phyloP scores from a whole-genome alignment of 2,113 vertebrate species.

The Epinephelus cyanopodus region DNA sequence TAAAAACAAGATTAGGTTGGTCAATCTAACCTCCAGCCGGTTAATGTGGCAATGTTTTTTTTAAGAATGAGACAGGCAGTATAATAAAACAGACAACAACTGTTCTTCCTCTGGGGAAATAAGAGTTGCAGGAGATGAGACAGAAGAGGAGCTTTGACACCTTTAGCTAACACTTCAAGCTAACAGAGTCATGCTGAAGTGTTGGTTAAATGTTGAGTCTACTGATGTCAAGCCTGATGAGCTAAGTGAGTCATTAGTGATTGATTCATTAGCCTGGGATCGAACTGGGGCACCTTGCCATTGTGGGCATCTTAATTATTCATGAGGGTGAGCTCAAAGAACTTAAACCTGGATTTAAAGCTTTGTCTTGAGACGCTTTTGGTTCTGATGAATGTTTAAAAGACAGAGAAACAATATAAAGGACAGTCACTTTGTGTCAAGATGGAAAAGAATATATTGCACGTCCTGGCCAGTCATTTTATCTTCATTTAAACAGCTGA shows the following conservation, averaged over 20 bases:
- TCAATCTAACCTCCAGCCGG: constrained; percentile 14
- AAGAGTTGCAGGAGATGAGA: constrained; percentile 27
- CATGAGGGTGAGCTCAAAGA: constrained; percentile 67
- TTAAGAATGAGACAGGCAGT: constrained; percentile 8
- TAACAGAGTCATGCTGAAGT: constrained; percentile 45
- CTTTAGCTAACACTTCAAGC: constrained; percentile 19
- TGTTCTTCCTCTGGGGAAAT: constrained; percentile 39
- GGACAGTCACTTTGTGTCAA: not conserved
- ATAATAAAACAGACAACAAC: constrained; percentile 21
- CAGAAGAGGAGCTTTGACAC: constrained; percentile 32
- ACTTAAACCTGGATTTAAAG: constrained; percentile 68
- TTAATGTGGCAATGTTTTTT: constrained; percentile 6
- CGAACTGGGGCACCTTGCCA: constrained; percentile 71
- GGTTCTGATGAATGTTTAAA: constrained; percentile 6
- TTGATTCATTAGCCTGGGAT: constrained; percentile 76
- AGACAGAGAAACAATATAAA: constrained; percentile 11
- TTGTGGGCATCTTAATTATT: constrained; percentile 73
- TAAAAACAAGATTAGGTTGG: constrained; percentile 35
- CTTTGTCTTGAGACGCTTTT: constrained; percentile 43
- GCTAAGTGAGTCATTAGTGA: constrained; percentile 79
- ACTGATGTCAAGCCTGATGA: constrained; percentile 64
- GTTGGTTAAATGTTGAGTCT: constrained; percentile 65
- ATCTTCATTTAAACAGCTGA: not conserved
- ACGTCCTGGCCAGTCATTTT: not conserved
- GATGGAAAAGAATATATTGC: not conserved